Percentiles rank a stretch among this genome's conserved stretches.
Conservation (phyloP, 2,113 vertebrate species). For the Emydura subglobosa region DNA sequence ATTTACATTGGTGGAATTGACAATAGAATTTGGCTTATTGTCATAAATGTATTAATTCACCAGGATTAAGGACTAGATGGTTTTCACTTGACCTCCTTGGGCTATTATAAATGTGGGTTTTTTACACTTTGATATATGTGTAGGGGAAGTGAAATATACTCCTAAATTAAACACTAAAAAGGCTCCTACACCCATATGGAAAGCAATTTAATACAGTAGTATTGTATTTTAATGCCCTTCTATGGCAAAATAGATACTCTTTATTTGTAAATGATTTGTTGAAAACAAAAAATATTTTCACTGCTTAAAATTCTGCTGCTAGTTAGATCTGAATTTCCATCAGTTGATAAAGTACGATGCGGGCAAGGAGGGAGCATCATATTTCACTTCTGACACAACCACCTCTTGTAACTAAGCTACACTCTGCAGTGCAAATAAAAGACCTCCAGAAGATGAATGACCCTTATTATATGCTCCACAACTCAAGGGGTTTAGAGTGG, state of each 20-base stretch:
- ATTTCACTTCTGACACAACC: background rate
- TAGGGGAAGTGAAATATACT: background rate
- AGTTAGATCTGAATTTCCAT: background rate
- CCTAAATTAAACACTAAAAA: background rate
- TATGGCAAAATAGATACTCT: background rate
- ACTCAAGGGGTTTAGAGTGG: background rate
- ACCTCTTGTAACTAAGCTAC: background rate
- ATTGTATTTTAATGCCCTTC: background rate
- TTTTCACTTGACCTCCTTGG: background rate
- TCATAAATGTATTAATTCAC: background rate
- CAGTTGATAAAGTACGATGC: background rate
- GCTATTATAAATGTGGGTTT: background rate
- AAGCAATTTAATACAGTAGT: background rate
- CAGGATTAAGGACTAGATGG: fast-evolving
- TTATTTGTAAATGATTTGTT: background rate
- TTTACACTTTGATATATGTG: background rate
- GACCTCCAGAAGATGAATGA: background rate
- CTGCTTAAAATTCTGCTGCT: background rate
- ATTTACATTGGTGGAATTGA: background rate
- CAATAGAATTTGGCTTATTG: background rate
- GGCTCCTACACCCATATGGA: background rate
- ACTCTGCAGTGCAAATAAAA: background rate
- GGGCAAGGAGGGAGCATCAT: background rate
- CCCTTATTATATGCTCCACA: background rate
- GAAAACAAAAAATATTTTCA: background rate